Base-by-base conservation (phyloP, 2,888 invertebrate species). In the Heliconius sara region DNA sequence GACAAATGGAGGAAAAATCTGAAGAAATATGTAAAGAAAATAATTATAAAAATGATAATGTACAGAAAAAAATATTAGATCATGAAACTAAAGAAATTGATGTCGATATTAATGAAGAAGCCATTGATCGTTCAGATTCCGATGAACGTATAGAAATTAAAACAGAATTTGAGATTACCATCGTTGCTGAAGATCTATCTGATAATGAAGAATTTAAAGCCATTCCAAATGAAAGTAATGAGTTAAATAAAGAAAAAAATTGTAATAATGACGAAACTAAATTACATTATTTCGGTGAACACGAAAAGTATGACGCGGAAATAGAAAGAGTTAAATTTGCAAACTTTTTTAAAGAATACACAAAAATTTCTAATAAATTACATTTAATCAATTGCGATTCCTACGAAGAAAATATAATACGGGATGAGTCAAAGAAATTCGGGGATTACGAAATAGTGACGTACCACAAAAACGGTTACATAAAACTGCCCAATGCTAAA, bases 381-480 rank as follows among this genome's bases (percentile, higher is more conserved):
- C 90, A 91, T 83, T 80, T 95, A 34, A 87, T 95, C 0, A 95
- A 95, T 85, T 95, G 95, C 82, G 91, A 92, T 82, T 85, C 88
- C 3, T 93, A 94, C 22, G 92, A 91, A 87, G 92, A 92, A 80
- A 92, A 89, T 74, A 84, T 95, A 5, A 77, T 95, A 0, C 91
- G 87, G 81, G 93, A 93, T 66, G 89, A 89, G 0, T 87, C 91
- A 1, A 83, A 87, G n/a, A 87, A 81, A 0, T 88, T 91, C 3
- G 95, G 94, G 0, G 83, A 88, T 0, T 94, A 83, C 60, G 90
- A 94, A 87, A 86, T 95, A 0, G 88, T 95, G 0, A 93, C 91
- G 70, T 95, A 91, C 73, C 89, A 89, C 52, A 92, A 91, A 83
- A 95, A 95, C 52, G 95, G 94, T 0, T 90, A 91, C 83, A 85